Evolutionary conservation across 2,113 vertebrate species (phyloP).

Genomic region (Psittacara wagleri): DNA sequence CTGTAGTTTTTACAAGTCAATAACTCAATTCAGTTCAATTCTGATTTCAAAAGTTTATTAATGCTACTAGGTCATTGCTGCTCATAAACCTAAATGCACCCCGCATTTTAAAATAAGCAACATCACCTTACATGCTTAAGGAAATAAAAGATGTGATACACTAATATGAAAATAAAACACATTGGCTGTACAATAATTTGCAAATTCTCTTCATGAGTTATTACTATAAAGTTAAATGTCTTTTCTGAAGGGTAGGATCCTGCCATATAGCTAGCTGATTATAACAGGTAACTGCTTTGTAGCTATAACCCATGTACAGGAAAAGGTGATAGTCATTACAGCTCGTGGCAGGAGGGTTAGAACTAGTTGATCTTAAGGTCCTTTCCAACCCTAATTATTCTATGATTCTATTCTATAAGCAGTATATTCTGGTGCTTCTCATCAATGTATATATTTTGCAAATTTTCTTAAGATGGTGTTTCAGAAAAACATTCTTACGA

Average conservation of each 20-base stretch:
- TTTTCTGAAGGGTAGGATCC: not conserved
- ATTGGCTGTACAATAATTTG: not conserved
- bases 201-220: not conserved
- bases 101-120: not conserved
- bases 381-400: too few relatives aligned
- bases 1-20: not conserved
- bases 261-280: not conserved
- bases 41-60: not conserved
- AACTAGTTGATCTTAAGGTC: too few relatives aligned
- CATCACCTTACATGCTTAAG: not conserved
- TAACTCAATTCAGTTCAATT: not conserved
- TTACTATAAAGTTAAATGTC: not conserved
- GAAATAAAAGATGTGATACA: not conserved
- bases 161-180: not conserved
- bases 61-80: not conserved
- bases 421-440: not conserved
- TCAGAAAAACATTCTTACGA: not conserved
- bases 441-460: accelerated
- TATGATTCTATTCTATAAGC: not conserved
- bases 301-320: too few relatives aligned
- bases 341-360: not conserved
- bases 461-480: not conserved
- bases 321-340: not conserved
- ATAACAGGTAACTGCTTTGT: not conserved
- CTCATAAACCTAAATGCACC: not conserved